phyloP scores from a whole-genome alignment of 2,797 vertebrate genomes.

The Pseudocheirus occidentalis region DNA sequence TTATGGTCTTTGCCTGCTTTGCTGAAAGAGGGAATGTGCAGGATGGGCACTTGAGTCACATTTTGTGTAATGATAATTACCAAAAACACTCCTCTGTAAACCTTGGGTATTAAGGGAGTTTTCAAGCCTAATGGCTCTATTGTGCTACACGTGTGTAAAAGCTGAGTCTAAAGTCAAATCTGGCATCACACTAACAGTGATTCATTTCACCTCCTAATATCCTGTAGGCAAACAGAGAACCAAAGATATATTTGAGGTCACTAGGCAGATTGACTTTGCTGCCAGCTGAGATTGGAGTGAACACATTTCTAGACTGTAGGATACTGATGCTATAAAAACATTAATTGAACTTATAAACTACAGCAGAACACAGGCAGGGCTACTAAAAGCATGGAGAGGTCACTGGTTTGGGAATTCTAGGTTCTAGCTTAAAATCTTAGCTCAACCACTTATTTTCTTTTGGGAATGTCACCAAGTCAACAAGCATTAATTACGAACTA shows the following conservation, averaged over 20 bases:
- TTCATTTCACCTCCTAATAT: background rate
- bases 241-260: background rate
- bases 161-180: background rate
- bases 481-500: background rate
- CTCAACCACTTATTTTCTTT: background rate
- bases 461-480: background rate
- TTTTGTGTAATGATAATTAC: background rate
- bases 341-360: background rate
- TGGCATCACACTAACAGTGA: background rate
- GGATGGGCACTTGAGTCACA: background rate
- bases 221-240: background rate
- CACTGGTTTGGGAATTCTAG: background rate
- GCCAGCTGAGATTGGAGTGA: background rate
- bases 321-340: constrained; percentile 30
- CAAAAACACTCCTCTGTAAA: background rate
- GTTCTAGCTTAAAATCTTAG: background rate
- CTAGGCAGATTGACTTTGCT: background rate
- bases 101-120: background rate
- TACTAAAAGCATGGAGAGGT: background rate
- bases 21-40: background rate
- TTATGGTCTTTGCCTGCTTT: background rate
- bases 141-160: background rate
- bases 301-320: constrained; percentile 12
- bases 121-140: background rate
- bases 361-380: background rate